These are phyloP conservation scores for Athalia circularis DNA, from an alignment of 2,888 invertebrate species.

Conservation along the genomic window DNA sequence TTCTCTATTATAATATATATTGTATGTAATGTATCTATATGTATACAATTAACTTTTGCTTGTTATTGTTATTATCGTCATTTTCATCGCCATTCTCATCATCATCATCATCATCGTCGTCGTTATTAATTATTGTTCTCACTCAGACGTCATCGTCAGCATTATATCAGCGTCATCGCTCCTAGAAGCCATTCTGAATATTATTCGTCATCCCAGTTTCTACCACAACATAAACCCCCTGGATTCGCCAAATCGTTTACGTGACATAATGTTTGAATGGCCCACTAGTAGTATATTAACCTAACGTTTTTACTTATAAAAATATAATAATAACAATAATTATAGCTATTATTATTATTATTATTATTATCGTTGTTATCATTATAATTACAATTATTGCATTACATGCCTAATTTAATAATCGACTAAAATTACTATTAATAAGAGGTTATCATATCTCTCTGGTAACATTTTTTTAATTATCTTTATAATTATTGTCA, in stretches of 20 bases:
- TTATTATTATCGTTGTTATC: background rate
- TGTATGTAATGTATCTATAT: constrained; percentile 17
- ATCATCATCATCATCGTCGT: background rate
- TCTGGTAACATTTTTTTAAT: constrained; percentile 6
- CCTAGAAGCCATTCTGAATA: no score
- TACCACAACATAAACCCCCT: no score
- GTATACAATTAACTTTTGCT: constrained; percentile 55
- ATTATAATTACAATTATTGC: background rate
- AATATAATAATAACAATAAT: no score
- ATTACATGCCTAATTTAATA: constrained; percentile 2
- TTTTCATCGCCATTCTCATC: constrained; percentile 42
- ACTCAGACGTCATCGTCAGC: background rate
- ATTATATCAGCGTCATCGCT: background rate
- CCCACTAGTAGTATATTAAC: no score
- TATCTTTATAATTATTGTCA: constrained; percentile 48
- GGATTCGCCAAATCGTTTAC: no score
- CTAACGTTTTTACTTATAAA: no score
- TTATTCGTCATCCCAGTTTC: no score
- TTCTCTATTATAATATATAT: constrained; percentile 30
- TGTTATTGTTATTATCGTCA: constrained; percentile 54
- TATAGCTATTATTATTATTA: no score
- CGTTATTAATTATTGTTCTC: background rate
- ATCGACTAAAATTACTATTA: background rate
- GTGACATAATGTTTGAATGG: no score
- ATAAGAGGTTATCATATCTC: no score